These are phyloP conservation scores for Pangasius sanitwongsei DNA, from an alignment of 2,797 vertebrate genomes.

Conservation along the genomic window DNA sequence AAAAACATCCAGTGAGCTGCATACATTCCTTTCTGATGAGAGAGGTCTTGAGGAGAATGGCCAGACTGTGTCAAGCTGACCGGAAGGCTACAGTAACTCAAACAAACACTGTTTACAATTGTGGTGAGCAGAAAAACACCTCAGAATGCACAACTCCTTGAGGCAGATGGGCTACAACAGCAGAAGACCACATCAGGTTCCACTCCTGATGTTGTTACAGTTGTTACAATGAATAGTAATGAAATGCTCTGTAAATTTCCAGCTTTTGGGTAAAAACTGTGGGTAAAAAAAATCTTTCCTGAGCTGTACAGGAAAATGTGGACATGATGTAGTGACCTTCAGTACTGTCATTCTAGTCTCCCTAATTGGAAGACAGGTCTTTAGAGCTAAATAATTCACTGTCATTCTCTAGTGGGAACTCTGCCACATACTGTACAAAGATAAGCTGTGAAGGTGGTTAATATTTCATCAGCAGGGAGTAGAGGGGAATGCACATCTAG, in stretches of 20 bases:
- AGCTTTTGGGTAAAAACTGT: neutral
- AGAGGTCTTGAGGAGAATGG: neutral
- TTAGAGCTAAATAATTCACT: constrained; percentile 50
- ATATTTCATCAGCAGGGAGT: constrained; percentile 57
- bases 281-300: neutral
- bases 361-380: constrained; percentile 45
- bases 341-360: constrained; percentile 42
- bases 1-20: neutral
- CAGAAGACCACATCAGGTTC: neutral
- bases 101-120: neutral
- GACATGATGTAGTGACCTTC: constrained; percentile 49
- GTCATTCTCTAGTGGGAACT: constrained; percentile 41
- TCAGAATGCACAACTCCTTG: neutral
- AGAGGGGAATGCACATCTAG: constrained; percentile 45
- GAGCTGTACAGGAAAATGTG: constrained; percentile 1
- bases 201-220: neutral
- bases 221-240: neutral
- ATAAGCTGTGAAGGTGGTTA: constrained; percentile 50
- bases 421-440: constrained; percentile 48
- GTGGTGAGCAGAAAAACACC: neutral
- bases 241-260: neutral
- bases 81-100: neutral
- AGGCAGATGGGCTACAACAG: neutral
- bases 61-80: neutral
- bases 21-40: no score